A percentile compares a stretch with the other conserved stretches of the same genome.
These are phyloP conservation scores for Eulithis testata DNA, from an alignment of 2,888 invertebrate species.

Conservation along the genomic window DNA sequence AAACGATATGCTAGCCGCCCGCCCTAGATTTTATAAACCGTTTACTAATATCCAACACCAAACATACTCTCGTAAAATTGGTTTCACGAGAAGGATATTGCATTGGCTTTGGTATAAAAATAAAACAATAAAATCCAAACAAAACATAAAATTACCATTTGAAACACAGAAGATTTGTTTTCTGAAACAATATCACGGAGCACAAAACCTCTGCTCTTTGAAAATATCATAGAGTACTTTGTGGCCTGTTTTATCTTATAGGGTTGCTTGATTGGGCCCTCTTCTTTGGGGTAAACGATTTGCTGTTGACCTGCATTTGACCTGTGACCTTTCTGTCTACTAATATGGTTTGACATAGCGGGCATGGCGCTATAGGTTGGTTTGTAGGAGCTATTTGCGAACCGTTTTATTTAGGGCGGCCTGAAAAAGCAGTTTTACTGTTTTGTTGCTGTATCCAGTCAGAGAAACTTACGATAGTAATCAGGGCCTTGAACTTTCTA, in stretches of 20 bases:
- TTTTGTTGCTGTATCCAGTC: too few species aligned
- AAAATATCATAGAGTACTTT: too few species aligned
- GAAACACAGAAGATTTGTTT: not conserved
- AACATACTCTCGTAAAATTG: constrained; percentile 1
- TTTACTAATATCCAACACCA: constrained; percentile 10
- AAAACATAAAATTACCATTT: not conserved
- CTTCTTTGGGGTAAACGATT: constrained; percentile 23
- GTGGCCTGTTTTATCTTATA: too few species aligned
- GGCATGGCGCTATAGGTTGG: constrained; percentile 4
- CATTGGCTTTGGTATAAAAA: not conserved
- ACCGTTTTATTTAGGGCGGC: constrained; percentile 16
- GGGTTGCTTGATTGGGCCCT: constrained; percentile 9
- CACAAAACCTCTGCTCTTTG: too few species aligned
- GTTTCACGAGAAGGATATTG: not conserved
- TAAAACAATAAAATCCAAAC: not conserved
- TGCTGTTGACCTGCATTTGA: constrained; percentile 21
- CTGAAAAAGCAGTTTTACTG: not conserved
- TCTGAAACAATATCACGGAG: too few species aligned
- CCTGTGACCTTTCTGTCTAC: constrained; percentile 18
- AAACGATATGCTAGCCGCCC: constrained; percentile 4
- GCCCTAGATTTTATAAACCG: constrained; percentile 21
- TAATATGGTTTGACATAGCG: constrained; percentile 15
- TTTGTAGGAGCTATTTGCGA: constrained; percentile 14
- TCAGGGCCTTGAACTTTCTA: too few species aligned
- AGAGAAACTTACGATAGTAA: too few species aligned